phyloP scores from a whole-genome alignment of 37 sponge, comb jelly and placozoan species.

The Chondrilla cf. caribensis region DNA sequence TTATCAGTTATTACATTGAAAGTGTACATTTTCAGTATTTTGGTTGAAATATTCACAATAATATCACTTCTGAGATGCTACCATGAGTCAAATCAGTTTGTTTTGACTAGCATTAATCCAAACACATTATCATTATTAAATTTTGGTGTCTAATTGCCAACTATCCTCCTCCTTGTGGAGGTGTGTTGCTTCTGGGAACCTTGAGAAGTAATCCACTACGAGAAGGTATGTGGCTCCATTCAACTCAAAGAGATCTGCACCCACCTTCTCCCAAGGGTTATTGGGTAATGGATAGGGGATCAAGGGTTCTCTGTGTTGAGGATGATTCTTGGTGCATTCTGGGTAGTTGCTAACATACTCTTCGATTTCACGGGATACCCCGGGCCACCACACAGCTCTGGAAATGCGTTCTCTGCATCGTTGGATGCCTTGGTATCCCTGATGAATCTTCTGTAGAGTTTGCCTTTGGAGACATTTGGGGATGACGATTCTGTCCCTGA shows the following conservation, averaged over 20 bases:
- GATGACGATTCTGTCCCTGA: neutral
- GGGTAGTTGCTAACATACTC: neutral
- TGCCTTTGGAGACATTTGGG: neutral
- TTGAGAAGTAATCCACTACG: constrained; percentile 42
- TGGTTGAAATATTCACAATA: no score
- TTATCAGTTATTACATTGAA: no score
- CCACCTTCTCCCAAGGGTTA: constrained; percentile 13
- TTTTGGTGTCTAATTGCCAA: constrained; percentile 18
- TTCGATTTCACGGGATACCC: neutral
- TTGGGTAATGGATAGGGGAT: neutral
- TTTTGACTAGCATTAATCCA: constrained; percentile 25
- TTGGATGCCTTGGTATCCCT: constrained; percentile 19
- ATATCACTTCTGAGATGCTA: no score
- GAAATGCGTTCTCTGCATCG: neutral
- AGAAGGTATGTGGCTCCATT: constrained; percentile 5
- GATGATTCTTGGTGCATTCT: neutral
- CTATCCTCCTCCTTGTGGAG: constrained; percentile 39
- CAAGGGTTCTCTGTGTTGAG: constrained; percentile 4
- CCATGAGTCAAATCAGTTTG: no score
- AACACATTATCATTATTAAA: constrained; percentile 44
- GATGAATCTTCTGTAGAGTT: constrained; percentile 8
- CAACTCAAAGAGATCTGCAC: neutral
- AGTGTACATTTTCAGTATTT: no score
- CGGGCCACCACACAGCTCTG: constrained; percentile 17
- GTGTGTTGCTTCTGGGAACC: constrained; percentile 25